Percentiles rank a stretch among this genome's conserved stretches.
These are phyloP conservation scores for Neogale vison DNA, from an alignment of 2,113 vertebrate species.

Conservation along the genomic window DNA sequence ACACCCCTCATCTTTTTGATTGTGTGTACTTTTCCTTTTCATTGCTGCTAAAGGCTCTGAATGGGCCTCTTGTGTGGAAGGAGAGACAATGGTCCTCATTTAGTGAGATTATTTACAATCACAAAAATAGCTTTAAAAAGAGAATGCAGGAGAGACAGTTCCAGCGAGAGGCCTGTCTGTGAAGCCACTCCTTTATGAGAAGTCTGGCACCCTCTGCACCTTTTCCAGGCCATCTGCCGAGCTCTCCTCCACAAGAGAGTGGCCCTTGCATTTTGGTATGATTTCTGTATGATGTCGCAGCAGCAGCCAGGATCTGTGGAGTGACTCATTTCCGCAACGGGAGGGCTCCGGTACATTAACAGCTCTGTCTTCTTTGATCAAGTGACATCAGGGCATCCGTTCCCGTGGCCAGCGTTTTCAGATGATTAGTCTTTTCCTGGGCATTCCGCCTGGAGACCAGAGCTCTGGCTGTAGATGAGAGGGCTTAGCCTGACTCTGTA, in stretches of 20 bases:
- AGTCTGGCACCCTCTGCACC: conserved; percentile 82
- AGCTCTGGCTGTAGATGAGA: background rate
- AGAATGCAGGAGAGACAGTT: conserved; percentile 71
- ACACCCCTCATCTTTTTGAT: conserved; percentile 66
- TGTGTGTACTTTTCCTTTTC: conserved; percentile 74
- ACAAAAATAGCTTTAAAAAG: conserved; percentile 79
- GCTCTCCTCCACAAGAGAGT: conserved; percentile 72
- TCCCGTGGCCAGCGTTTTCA: conserved; percentile 50
- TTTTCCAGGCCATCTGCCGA: conserved; percentile 84
- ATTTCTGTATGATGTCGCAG: conserved; percentile 75
- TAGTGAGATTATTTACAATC: conserved; percentile 86
- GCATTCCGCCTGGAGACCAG: conserved; percentile 4
- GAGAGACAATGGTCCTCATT: conserved; percentile 83
- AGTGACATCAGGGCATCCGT: conserved; percentile 52
- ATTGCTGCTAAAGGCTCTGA: conserved; percentile 78
- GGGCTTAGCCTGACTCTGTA: background rate
- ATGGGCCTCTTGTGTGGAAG: conserved; percentile 81
- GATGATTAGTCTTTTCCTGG: conserved; percentile 57
- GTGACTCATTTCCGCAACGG: conserved; percentile 84
- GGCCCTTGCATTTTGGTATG: conserved; percentile 72
- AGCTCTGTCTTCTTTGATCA: conserved; percentile 70
- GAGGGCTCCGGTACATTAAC: conserved; percentile 77
- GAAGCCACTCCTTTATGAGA: conserved; percentile 81
- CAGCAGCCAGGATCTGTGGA: conserved; percentile 66
- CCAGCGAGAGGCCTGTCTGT: conserved; percentile 77